Conservation (phyloP, 2,797 vertebrate species). For the Epinephelus awoara region DNA sequence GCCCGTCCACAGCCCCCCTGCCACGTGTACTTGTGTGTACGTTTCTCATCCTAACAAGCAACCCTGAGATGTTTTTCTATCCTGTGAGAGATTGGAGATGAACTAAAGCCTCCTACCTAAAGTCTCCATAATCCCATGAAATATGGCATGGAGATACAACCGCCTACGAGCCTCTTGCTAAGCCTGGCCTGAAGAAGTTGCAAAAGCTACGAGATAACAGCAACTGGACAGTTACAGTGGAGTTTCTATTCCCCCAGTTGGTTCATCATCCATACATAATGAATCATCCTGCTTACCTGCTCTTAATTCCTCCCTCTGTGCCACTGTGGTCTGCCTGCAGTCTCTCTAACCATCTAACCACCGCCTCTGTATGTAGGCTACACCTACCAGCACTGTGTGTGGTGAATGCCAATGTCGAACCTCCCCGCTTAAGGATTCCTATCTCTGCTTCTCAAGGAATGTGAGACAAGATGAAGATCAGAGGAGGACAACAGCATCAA, state of each 20-base stretch:
- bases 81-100: slow-evolving; percentile 23
- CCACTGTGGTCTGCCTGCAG: slow-evolving; percentile 30
- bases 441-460: slow-evolving; percentile 40
- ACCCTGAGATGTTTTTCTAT: slow-evolving; percentile 21
- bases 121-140: slow-evolving; percentile 52
- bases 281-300: slow-evolving; percentile 50
- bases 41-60: slow-evolving; percentile 30
- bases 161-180: slow-evolving; percentile 16
- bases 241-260: neutral
- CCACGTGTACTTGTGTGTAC: slow-evolving; percentile 53
- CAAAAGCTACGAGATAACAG: slow-evolving; percentile 28
- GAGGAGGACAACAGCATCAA: slow-evolving; percentile 12
- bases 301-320: slow-evolving; percentile 49
- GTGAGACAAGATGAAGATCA: slow-evolving; percentile 22
- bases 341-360: slow-evolving; percentile 28
- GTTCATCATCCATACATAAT: slow-evolving; percentile 39
- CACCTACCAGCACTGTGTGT: slow-evolving; percentile 33
- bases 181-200: slow-evolving; percentile 37
- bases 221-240: neutral
- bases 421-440: slow-evolving; percentile 35
- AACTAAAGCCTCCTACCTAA: slow-evolving; percentile 34
- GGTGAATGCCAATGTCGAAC: slow-evolving; percentile 49
- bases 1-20: neutral
- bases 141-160: slow-evolving; percentile 33
- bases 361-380: slow-evolving; percentile 17